Conservation (phyloP, 2,113 vertebrate species). For the Platycercus adscitus region DNA sequence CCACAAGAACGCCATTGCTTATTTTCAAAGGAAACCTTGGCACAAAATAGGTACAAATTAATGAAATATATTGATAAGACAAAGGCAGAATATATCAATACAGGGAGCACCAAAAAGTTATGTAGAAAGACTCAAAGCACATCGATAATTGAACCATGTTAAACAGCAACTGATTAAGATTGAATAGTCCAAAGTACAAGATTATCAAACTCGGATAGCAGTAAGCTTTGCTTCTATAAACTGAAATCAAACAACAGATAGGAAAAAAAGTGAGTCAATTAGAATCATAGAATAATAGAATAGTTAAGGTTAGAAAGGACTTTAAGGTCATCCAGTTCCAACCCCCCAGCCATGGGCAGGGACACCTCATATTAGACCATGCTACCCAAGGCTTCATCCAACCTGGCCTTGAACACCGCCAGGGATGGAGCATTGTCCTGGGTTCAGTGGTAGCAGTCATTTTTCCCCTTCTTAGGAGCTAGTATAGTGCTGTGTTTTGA, state of each 20-base stretch:
- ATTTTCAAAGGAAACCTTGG: not conserved
- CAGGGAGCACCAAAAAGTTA: not conserved
- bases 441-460: no score
- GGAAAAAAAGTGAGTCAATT: not conserved
- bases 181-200: not conserved
- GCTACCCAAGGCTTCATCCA: no score
- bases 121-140: not conserved
- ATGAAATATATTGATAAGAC: not conserved
- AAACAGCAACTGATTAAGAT: not conserved
- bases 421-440: no score
- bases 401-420: no score
- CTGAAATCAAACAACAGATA: not conserved
- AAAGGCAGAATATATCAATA: not conserved
- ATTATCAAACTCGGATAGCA: not conserved
- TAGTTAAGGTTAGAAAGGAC: no score
- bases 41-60: not conserved
- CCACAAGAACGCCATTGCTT: rapidly evolving
- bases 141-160: not conserved
- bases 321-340: no score
- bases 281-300: no score
- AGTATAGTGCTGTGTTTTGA: no score
- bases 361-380: no score
- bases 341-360: no score
- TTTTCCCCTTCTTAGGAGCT: no score
- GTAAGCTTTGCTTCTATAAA: not conserved